These are phyloP conservation scores for Strigops habroptila DNA, from an alignment of 2,113 vertebrate species.

Conservation along the genomic window DNA sequence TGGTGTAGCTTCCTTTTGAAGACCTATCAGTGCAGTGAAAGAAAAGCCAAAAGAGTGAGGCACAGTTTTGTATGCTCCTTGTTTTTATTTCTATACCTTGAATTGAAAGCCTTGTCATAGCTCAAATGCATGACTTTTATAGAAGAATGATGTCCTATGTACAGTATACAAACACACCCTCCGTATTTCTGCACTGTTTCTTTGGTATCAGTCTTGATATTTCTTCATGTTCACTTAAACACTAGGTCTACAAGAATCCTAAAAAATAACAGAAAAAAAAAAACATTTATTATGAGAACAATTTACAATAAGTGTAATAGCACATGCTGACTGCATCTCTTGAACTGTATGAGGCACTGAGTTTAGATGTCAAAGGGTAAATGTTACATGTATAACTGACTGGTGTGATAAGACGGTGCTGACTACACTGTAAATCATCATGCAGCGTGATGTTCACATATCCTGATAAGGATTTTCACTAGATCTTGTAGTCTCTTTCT, in stretches of 20 bases:
- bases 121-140: background rate
- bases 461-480: background rate
- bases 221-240: background rate
- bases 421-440: background rate
- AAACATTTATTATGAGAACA: background rate
- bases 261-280: background rate
- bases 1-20: background rate
- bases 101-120: background rate
- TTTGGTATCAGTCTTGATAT: background rate
- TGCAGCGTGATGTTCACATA: background rate
- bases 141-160: background rate
- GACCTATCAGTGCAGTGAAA: background rate
- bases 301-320: background rate
- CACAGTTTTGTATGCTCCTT: accelerated
- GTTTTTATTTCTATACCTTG: background rate
- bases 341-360: background rate
- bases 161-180: background rate
- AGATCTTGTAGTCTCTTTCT: background rate
- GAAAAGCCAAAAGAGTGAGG: background rate
- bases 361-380: background rate
- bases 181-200: background rate
- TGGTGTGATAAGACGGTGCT: background rate
- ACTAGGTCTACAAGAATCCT: background rate
- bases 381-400: background rate
- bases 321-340: background rate